A percentile compares a stretch with the other conserved stretches of the same genome.
These are phyloP conservation scores for Vanacampus margaritifer DNA, from an alignment of 2,113 vertebrate genomes.

Conservation along the genomic window DNA sequence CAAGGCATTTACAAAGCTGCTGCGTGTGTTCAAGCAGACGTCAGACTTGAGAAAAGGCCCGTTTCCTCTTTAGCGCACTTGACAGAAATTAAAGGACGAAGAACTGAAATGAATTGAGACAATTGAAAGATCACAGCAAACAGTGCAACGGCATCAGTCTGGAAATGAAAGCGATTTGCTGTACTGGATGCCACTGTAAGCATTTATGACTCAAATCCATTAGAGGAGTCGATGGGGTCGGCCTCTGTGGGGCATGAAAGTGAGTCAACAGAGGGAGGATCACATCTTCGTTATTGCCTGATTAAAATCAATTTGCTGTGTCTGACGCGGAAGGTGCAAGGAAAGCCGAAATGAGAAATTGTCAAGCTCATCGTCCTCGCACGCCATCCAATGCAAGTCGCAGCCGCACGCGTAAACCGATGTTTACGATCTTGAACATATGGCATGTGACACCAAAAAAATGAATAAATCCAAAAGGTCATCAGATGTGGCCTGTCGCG, in stretches of 20 bases:
- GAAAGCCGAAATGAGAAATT: constrained; percentile 26
- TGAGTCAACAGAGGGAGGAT: constrained; percentile 59
- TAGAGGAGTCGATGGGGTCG: constrained; percentile 52
- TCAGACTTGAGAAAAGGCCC: too few species aligned
- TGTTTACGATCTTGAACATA: constrained; percentile 32
- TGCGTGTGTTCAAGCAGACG: neutral
- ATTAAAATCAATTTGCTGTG: constrained; percentile 69
- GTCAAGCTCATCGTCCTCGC: constrained; percentile 32
- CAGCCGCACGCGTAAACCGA: constrained; percentile 2
- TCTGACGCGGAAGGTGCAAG: constrained; percentile 44
- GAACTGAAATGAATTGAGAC: constrained; percentile 37
- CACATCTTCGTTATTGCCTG: constrained; percentile 54
- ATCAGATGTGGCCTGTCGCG: constrained; percentile 32
- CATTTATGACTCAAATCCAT: constrained; percentile 60
- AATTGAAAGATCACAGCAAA: constrained; percentile 31
- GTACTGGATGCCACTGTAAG: constrained; percentile 45
- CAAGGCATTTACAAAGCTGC: neutral
- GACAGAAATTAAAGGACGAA: constrained; percentile 30
- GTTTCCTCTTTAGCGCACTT: constrained; percentile 11
- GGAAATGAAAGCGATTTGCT: constrained; percentile 41
- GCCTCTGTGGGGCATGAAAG: constrained; percentile 60
- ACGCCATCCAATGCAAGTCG: constrained; percentile 4
- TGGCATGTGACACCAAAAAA: neutral
- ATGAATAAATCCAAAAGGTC: constrained; percentile 39
- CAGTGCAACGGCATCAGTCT: constrained; percentile 30